Evolutionary conservation across 2,797 vertebrate genomes (phyloP).

Genomic region (Myotis daubentonii): DNA sequence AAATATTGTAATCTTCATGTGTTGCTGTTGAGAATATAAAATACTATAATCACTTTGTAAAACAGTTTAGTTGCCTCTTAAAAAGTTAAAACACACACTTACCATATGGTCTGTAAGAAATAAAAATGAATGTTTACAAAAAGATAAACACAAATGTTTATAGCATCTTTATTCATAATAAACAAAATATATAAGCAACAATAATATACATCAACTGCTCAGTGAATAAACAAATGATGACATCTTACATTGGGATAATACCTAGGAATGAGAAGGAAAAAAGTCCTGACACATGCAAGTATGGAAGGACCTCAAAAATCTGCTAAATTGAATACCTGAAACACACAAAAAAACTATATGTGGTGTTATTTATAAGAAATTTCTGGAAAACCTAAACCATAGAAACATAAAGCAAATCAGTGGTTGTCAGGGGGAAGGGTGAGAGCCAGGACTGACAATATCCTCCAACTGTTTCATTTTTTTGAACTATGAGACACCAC

Average conservation of each 20-base stretch:
- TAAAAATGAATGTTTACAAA: constrained; percentile 1
- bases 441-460: background rate
- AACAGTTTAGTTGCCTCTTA: background rate
- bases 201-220: background rate
- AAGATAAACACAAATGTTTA: background rate
- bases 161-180: background rate
- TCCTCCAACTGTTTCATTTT: background rate
- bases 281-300: background rate
- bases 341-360: background rate
- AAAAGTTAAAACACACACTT: background rate
- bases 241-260: background rate
- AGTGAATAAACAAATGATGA: background rate
- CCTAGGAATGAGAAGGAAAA: background rate
- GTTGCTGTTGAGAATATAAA: background rate
- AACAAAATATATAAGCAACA: background rate
- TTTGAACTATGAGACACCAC: background rate
- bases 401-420: background rate
- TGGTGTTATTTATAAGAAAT: background rate
- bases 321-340: background rate
- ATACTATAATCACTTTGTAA: background rate
- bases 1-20: background rate
- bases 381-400: background rate
- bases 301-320: background rate
- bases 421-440: background rate
- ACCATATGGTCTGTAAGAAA: background rate